phyloP scores from a whole-genome alignment of 2,113 vertebrate species.

The Brachyhypopomus occidentalis region DNA sequence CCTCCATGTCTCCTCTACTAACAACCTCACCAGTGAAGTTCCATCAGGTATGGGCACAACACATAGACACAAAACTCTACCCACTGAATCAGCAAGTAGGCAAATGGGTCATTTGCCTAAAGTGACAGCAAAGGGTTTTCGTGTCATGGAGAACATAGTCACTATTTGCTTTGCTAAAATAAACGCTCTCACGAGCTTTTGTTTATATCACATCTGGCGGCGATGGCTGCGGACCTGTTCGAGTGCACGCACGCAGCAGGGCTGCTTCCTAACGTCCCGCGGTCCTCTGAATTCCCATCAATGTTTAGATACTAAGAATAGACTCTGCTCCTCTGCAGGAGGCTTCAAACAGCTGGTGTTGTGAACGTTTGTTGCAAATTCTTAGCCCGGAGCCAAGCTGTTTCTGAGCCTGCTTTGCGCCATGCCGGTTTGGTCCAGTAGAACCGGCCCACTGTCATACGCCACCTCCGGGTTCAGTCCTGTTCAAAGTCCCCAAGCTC shows the following conservation, averaged over 20 bases:
- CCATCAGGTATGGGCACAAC: too few relatives aligned
- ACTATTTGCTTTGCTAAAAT: slow-evolving; percentile 1
- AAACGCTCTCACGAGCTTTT: not conserved
- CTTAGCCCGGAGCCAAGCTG: slow-evolving; percentile 22
- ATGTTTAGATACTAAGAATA: slow-evolving; percentile 66
- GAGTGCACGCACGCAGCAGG: not conserved
- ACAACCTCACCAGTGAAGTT: too few relatives aligned
- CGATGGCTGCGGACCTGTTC: not conserved
- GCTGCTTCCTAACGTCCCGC: slow-evolving; percentile 38
- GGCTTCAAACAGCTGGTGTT: slow-evolving; percentile 68
- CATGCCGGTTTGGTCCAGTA: slow-evolving; percentile 20
- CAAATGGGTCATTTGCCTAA: too few relatives aligned
- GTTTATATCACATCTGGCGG: slow-evolving; percentile 17
- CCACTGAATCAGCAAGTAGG: too few relatives aligned
- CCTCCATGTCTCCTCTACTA: too few relatives aligned
- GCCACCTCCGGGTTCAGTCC: not conserved
- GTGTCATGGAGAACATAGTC: not conserved
- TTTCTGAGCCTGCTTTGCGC: slow-evolving; percentile 49
- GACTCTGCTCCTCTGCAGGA: slow-evolving; percentile 35
- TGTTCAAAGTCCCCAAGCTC: not conserved
- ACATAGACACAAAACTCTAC: too few relatives aligned
- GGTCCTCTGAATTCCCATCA: slow-evolving; percentile 51
- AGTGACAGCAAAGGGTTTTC: not conserved
- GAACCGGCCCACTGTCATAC: not conserved
- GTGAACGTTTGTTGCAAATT: slow-evolving; percentile 47